Conservation (phyloP, 2,113 vertebrate genomes). For the Varanus salvator region DNA sequence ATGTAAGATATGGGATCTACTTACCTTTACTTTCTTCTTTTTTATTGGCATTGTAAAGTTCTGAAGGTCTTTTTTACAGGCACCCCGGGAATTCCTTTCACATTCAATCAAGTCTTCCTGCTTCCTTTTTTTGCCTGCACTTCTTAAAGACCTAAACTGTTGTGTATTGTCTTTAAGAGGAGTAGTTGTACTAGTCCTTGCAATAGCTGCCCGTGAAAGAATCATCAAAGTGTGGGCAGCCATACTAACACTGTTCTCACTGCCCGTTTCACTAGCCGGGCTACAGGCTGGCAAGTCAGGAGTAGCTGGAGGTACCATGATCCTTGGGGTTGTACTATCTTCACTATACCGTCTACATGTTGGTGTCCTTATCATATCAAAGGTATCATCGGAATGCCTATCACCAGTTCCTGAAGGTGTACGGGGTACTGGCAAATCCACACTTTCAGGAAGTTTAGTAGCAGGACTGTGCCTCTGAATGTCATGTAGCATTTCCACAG, state of each 20-base stretch:
- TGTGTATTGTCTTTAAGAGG: slow-evolving; percentile 93
- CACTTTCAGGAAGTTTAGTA: slow-evolving; percentile 70
- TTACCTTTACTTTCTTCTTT: slow-evolving; percentile 91
- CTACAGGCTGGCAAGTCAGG: slow-evolving; percentile 92
- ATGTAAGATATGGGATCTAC: slow-evolving; percentile 37
- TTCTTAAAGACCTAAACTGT: slow-evolving; percentile 81
- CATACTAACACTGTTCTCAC: slow-evolving; percentile 96
- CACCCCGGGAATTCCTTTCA: slow-evolving; percentile 76
- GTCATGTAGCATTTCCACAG: slow-evolving; percentile 87
- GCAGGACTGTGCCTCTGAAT: slow-evolving; percentile 83
- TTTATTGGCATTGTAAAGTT: slow-evolving; percentile 79
- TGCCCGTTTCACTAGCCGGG: slow-evolving; percentile 93
- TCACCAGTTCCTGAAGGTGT: slow-evolving; percentile 76
- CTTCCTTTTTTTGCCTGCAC: slow-evolving; percentile 88
- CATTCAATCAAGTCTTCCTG: slow-evolving; percentile 78
- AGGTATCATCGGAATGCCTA: slow-evolving; percentile 74
- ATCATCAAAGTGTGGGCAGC: slow-evolving; percentile 98
- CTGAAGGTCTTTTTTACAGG: slow-evolving; percentile 83
- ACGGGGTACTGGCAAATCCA: slow-evolving; percentile 77
- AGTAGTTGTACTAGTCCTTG: slow-evolving; percentile 81
- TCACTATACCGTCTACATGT: slow-evolving; percentile 78
- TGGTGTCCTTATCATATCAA: slow-evolving; percentile 82
- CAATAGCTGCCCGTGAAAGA: slow-evolving; percentile 90
- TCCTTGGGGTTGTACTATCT: slow-evolving; percentile 82
- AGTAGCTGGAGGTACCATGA: slow-evolving; percentile 84